These are phyloP conservation scores for Amazona vittata DNA, from an alignment of 2,113 vertebrate species.

Conservation along the genomic window DNA sequence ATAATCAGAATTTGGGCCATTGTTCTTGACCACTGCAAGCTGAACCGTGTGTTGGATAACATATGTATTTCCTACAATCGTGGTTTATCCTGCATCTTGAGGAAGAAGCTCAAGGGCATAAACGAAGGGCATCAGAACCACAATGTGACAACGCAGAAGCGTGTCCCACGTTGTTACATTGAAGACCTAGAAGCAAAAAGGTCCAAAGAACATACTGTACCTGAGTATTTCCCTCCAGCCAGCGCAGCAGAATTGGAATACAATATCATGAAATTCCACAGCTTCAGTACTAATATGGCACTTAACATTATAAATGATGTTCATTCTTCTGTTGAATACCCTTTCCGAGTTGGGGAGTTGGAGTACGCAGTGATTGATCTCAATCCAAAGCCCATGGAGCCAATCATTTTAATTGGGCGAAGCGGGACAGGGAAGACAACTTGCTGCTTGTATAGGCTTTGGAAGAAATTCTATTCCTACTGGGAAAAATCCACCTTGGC, in stretches of 20 bases:
- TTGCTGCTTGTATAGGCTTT: constrained; percentile 82
- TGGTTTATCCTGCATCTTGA: constrained; percentile 76
- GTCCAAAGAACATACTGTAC: background rate
- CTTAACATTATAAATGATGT: constrained; percentile 80
- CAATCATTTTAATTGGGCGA: constrained; percentile 83
- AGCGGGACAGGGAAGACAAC: constrained; percentile 85
- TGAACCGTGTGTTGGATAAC: constrained; percentile 67
- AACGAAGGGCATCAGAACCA: constrained; percentile 37
- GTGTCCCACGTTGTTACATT: constrained; percentile 77
- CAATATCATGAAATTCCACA: constrained; percentile 85
- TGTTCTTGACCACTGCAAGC: constrained; percentile 78
- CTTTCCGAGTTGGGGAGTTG: constrained; percentile 82
- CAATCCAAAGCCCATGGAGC: constrained; percentile 77
- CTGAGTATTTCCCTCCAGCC: constrained; percentile 81
- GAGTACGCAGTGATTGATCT: constrained; percentile 81
- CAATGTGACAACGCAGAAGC: constrained; percentile 52
- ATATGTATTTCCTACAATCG: constrained; percentile 79
- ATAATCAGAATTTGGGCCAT: constrained; percentile 86
- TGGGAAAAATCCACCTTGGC: constrained; percentile 76
- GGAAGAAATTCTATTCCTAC: constrained; percentile 80
- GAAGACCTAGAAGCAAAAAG: constrained; percentile 71
- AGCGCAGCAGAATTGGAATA: constrained; percentile 79
- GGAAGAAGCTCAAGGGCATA: constrained; percentile 82
- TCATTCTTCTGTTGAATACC: constrained; percentile 77
- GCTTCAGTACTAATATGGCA: constrained; percentile 84